Conservation (phyloP, 2,797 vertebrate genomes). For the Chiroxiphia lanceolata region DNA sequence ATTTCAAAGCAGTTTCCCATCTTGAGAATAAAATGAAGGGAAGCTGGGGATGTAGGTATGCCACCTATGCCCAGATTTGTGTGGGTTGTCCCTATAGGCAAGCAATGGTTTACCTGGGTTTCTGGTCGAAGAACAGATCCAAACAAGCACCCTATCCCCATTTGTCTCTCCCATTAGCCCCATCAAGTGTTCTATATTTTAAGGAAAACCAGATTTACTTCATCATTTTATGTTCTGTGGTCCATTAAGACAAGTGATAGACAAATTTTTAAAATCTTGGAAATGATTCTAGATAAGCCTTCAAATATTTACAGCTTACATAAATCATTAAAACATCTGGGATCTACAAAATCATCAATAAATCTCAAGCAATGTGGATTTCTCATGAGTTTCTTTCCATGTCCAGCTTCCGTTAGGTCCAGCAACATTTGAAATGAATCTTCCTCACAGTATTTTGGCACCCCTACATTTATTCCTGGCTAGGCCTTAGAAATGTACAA, state of each 20-base stretch:
- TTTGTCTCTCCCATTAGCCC: neutral
- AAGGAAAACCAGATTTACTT: neutral
- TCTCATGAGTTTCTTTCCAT: constrained; percentile 15
- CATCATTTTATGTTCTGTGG: neutral
- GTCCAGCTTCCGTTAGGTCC: constrained; percentile 25
- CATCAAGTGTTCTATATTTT: neutral
- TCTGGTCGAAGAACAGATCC: neutral
- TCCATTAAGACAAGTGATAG: neutral
- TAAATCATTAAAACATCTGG: constrained; percentile 25
- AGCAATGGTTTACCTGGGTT: neutral
- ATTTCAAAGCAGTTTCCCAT: neutral
- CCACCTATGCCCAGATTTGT: neutral
- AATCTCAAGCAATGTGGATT: constrained; percentile 17
- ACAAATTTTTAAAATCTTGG: constrained; percentile 4
- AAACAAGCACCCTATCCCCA: neutral
- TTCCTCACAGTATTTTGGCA: constrained; percentile 26
- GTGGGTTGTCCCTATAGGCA: neutral
- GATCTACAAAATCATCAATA: neutral
- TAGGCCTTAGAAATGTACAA: neutral
- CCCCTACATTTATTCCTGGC: neutral
- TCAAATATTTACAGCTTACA: neutral
- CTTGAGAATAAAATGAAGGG: neutral
- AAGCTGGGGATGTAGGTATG: neutral
- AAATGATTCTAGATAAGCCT: neutral
- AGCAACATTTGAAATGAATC: constrained; percentile 16